Conservation (phyloP, 2,888 invertebrate genomes). For the Pterobdella sp. region DNA sequence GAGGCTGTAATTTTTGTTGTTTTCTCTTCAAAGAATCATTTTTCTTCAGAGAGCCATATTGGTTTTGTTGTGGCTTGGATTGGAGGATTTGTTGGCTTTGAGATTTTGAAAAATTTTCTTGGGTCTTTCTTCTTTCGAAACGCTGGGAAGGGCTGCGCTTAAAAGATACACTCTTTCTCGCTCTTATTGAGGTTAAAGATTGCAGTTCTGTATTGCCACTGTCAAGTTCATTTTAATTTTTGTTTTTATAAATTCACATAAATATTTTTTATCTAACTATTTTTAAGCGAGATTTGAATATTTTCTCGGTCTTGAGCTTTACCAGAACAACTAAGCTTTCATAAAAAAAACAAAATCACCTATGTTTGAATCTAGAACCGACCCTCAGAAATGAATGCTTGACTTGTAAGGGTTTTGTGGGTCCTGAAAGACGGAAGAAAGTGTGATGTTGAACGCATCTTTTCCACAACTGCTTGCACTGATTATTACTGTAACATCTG, state of each 20-base stretch:
- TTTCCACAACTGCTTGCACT: conserved; percentile 98
- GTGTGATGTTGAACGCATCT: conserved; percentile 99
- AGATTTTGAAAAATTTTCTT: not conserved
- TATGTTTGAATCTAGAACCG: conserved; percentile 92
- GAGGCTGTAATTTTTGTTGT: not conserved
- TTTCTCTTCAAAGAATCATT: conserved; percentile 1
- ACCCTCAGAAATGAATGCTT: conserved; percentile 89
- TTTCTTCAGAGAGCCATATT: not conserved
- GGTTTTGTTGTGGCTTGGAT: not conserved
- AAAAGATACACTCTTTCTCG: conserved; percentile 85
- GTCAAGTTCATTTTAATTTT: not conserved
- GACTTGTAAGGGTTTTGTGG: conserved; percentile 47
- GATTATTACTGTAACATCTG: conserved; percentile 84
- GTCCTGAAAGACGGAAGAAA: conserved; percentile 75
- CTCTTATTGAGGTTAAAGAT: conserved; percentile 79
- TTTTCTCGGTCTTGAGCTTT: not conserved
- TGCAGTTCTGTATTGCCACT: conserved; percentile 97
- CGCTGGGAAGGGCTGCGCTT: conserved; percentile 92
- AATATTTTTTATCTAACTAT: too few relatives aligned
- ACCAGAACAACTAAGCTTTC: not conserved
- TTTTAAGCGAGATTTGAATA: not conserved
- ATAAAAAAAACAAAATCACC: conserved; percentile 47
- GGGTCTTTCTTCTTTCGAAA: conserved; percentile 53
- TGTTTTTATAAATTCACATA: not conserved
- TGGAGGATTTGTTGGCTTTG: not conserved